Conservation (phyloP, 2,888 invertebrate species). For the Neria commutata region DNA sequence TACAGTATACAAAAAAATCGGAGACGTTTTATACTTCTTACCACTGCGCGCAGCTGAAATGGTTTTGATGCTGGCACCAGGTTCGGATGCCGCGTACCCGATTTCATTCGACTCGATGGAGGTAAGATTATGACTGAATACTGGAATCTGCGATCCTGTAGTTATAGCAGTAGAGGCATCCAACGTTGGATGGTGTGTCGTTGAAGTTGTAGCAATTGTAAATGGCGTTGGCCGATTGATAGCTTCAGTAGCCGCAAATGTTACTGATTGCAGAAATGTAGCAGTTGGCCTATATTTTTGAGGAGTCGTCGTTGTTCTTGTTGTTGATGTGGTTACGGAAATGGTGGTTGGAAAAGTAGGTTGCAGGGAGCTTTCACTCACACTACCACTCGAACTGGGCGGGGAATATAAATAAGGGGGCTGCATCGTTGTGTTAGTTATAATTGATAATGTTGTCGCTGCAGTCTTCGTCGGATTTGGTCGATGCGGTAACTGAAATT, state of each 20-base stretch:
- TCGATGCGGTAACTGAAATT: slow-evolving; percentile 12
- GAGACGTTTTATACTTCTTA: slow-evolving; percentile 37
- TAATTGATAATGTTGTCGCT: slow-evolving; percentile 12
- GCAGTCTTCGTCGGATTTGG: slow-evolving; percentile 8
- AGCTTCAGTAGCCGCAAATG: slow-evolving; percentile 23
- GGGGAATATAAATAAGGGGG: slow-evolving; percentile 20
- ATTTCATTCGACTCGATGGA: slow-evolving; percentile 61
- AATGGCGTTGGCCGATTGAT: slow-evolving; percentile 43
- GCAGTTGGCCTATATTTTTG: slow-evolving; percentile 19
- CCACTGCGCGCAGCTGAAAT: slow-evolving; percentile 61
- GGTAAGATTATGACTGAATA: slow-evolving; percentile 35
- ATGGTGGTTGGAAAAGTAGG: too few relatives aligned
- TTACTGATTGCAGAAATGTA: slow-evolving; percentile 17
- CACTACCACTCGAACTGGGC: too few relatives aligned
- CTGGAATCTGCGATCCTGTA: slow-evolving; percentile 14
- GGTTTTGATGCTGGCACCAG: slow-evolving; percentile 48
- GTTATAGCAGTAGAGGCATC: slow-evolving; percentile 22
- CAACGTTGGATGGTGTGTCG: slow-evolving; percentile 39
- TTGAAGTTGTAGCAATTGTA: slow-evolving; percentile 46
- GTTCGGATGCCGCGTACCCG: slow-evolving; percentile 40
- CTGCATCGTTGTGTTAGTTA: slow-evolving; percentile 5
- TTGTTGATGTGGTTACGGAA: background rate
- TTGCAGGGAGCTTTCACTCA: too few relatives aligned
- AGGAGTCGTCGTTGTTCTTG: background rate
- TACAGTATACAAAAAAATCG: background rate